These are phyloP conservation scores for Rhinolophus ferrumequinum DNA, from an alignment of 2,113 vertebrate genomes.

Conservation along the genomic window DNA sequence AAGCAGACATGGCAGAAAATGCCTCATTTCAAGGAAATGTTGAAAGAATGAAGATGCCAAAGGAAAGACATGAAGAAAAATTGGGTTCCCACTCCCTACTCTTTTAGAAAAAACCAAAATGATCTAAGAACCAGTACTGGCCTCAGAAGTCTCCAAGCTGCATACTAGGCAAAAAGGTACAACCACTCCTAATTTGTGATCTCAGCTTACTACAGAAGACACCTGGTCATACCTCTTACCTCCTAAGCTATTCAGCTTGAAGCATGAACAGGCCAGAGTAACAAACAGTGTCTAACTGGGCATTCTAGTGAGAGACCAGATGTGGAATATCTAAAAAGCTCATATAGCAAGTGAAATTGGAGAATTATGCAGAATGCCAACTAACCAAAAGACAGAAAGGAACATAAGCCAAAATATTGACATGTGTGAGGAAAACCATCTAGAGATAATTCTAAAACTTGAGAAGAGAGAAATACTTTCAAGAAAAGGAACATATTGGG, in stretches of 20 bases:
- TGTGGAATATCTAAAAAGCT: not conserved
- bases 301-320: not conserved
- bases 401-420: slow-evolving; percentile 22
- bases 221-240: not conserved
- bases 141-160: not conserved
- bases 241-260: not conserved
- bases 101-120: not conserved
- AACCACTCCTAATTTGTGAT: not conserved
- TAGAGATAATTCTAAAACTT: slow-evolving; percentile 37
- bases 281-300: not conserved
- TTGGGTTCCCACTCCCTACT: not conserved
- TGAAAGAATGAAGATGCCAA: not conserved
- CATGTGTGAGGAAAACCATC: not conserved
- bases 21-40: slow-evolving; percentile 20
- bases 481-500: not conserved
- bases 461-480: not conserved
- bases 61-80: not conserved
- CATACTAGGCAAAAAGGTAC: not conserved
- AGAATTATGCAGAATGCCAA: slow-evolving; percentile 28
- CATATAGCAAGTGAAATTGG: not conserved
- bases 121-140: not conserved
- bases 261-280: not conserved
- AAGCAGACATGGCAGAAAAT: slow-evolving; percentile 28
- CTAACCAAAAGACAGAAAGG: slow-evolving; percentile 42
- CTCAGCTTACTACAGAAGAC: not conserved